Base-by-base conservation (phyloP, 2,113 vertebrate genomes). In the Catharus bicknelli region DNA sequence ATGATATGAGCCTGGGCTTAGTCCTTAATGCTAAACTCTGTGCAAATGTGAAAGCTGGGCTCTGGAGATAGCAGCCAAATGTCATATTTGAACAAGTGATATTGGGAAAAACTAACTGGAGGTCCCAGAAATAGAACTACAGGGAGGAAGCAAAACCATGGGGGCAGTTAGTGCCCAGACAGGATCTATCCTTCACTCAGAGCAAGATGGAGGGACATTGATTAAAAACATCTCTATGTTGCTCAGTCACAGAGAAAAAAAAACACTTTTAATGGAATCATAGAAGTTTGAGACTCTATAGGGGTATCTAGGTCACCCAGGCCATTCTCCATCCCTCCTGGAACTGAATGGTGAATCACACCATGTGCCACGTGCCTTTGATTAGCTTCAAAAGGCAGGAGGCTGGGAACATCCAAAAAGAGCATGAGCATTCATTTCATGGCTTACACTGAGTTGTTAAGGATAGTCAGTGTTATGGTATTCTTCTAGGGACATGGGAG, bases 41-140 rank as follows among this genome's bases (percentile, higher is more conserved):
- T 77, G 93, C 81, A 95, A 96, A 97, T 94, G 89, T 96, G 64
- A 95, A 93, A 88, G 93, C 95, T 97, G 96, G 86, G 72, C 45
- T 88, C 91, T 83, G 74, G 81, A 96, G 97, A 97, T 96, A 97
- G 89, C 81, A 94, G 68, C 62, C 64, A 95, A 94, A 96, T 95
- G 92, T 92, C 93, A 95, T 90, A 83, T 96, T 96, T 95, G 93
- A 95, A 90, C 83, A 95, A 95, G 82, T 76, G 62, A 95, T 84
- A 93, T 76, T 62, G 74, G 72, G 75, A 73, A 88, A 94, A 96
- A 76, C 51, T 88, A 88, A 90, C 90, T 68, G 42, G 81, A 86
- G 54, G 75, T 83, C 86, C 86, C 75, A 93, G 83, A 94, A 96
- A 94, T 30, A 90, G 80, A 94, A 94, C 59, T 76, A 34, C 15